Base-by-base conservation (phyloP, 2,797 vertebrate species). In the Micromesistius poutassou region DNA sequence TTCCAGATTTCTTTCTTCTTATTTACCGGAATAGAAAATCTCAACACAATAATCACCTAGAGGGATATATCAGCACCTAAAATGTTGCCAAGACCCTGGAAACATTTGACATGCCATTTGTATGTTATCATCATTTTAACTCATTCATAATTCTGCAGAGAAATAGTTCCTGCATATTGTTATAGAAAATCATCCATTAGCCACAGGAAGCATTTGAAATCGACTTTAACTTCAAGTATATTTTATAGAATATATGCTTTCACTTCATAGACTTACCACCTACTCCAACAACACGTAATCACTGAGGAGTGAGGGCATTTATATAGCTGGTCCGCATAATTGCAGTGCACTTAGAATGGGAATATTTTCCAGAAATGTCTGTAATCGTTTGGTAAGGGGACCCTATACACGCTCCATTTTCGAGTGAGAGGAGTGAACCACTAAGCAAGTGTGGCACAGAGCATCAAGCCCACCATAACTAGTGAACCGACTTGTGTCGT, bases 1-100 rank as follows among this genome's bases (percentile, higher is more conserved):
- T 38, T 73, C 73, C 77, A 78, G 30, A 72, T 22, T 22, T 22
- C 83, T 77, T 50, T 25, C 28, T 25, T 66, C 55, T 25, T 12
- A 30, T 16, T 12, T 31, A 14, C 66, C 1, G 9, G 22, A 30
- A 71, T 30, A 28, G 28, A 31, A 30, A 31, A 30, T 13, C 70
- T 14, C 70, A 71, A 71, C 5, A 71, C 70, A 71, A 14, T 30
- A 16, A 13, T 0, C 7, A 1, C 36, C 36, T 6, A 38, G 7
- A 38, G 36, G 36, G 36, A 38, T 38, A 38, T 9, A 9, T 38
- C 36, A 38, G 7, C 36, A 38, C 36, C 6, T 8, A 38, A 38
- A 38, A 38, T 38, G 36, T 38, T 38, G 36, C 36, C 9, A 38
- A 9, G 36, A 38, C 36, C 36, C 9, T 38, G 36, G 36, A 7